Base-by-base conservation (phyloP, 2,888 invertebrate genomes). In the Antheraea yamamai region DNA sequence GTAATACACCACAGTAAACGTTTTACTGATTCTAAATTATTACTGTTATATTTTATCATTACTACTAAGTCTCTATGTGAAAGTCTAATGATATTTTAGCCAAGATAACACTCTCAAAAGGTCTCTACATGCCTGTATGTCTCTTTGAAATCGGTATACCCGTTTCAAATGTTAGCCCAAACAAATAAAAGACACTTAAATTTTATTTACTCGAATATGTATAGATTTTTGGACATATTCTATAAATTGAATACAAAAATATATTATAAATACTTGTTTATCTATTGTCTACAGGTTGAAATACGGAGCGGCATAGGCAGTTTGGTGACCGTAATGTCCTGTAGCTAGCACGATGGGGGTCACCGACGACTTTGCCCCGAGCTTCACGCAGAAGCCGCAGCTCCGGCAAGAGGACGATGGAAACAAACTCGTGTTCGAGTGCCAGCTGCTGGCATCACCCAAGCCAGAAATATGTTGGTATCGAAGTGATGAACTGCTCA, bases 381-480 rank as follows among this genome's bases (percentile, higher is more conserved):
- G 98, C 96, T 99, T 99, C 96, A 98, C 98, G 84, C 98, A 99
- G 96, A 99, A 99, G 97, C 99, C 99, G 82, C 98, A 98, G 94
- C 96, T 99, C 86, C 96, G 98, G 83, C 99, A 99, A 93, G 99
- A 99, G 92, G 98, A 98, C 92, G 98, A 98, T 91, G 98, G 98
- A 86, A 98, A 98, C 95, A 97, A 98, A 89, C 96, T 99, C 89
- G 97, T 99, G 86, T 98, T 99, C 95, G 98, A 98, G 93, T 99
- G 98, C 93, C 98, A 98, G 93, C 96, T 99, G 86, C 93, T 98
- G 86, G 97, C 97, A 83, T 96, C 97, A 78, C 98, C 98, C 68
- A 97, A 98, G 91, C 98, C 98, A 74, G 98, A 98, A 83, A 98
- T 98, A 85, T 96, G 97, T 92, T 98, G 98, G 98, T 98, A 96